Evolutionary conservation across 2,113 vertebrate species (phyloP), one percentile per base, ranked within the genome.

Genomic region (Mola mola): DNA sequence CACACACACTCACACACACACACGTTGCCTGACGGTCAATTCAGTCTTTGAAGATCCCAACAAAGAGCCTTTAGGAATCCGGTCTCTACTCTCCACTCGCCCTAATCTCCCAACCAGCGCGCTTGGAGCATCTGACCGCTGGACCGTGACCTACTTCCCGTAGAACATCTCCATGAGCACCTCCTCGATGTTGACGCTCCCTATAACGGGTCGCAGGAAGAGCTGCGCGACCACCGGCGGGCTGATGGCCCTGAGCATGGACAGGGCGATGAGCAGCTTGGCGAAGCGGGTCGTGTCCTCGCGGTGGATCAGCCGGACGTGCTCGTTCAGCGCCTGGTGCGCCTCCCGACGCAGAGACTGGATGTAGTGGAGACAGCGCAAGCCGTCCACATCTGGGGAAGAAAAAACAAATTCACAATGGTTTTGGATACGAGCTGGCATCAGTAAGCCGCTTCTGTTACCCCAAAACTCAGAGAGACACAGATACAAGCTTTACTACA

Each of bases 121-220:
- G 22, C 16, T 40, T 22, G 59, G 69, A 71, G 60, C 49, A 13
- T 36, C 41, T 10, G 8, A 34, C 55, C 55, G 72, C 65, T 36
- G 40, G 60, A 89, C 73, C 25, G 20, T 9, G 31, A 17, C 44
- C 82, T 94, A 92, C 79, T 96, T 96, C 37, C 93, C 93, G 85
- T 96, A 98, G 85, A 98, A 95, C 96, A 98, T 98, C 86, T 98
- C 96, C 88, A 98, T 91, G 62, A 99, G 92, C 88, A 98, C 95
- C 75, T 97, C 96, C 85, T 98, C 97, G 92, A 99, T 98, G 90
- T 94, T 95, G 59, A 98, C 95, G 3, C 89, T 69, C 62, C 97
- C 96, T 66, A 97, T 98, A 84, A 97, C 92, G 25, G 96, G 95
- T 72, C 93, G 96, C 87, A 99, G 97, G 92, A 99, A 98, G 17